phyloP scores from a whole-genome alignment of 2,797 vertebrate species.

The Okamejei kenojei region DNA sequence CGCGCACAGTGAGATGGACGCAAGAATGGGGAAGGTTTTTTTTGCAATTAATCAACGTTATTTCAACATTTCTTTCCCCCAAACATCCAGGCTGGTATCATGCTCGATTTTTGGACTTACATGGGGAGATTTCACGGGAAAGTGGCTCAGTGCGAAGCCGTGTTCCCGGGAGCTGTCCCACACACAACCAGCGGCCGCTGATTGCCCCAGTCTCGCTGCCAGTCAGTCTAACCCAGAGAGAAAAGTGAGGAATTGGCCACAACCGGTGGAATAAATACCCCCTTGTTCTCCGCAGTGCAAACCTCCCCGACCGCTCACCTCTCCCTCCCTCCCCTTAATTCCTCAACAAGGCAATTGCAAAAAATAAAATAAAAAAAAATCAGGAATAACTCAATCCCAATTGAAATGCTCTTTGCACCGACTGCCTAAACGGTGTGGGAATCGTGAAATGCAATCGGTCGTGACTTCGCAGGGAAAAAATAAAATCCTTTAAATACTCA shows the following conservation, averaged over 20 bases:
- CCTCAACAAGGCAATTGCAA: no score
- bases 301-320: no score
- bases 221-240: no score
- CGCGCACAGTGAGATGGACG: not conserved
- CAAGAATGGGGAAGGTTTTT: not conserved
- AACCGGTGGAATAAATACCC: not conserved
- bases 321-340: no score
- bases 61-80: not conserved
- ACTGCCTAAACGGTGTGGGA: not conserved
- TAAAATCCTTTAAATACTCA: no score
- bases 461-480: not conserved
- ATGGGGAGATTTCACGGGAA: no score
- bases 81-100: not conserved
- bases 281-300: not conserved
- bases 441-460: not conserved
- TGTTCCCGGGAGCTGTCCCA: no score
- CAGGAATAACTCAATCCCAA: not conserved
- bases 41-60: not conserved
- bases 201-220: no score
- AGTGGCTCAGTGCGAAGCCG: no score
- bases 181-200: no score
- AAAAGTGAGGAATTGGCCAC: not conserved
- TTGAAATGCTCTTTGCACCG: not conserved
- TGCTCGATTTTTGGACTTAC: no score
- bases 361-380: not conserved